Conservation (phyloP, 2,888 invertebrate genomes). For the Lomographa bimaculata region DNA sequence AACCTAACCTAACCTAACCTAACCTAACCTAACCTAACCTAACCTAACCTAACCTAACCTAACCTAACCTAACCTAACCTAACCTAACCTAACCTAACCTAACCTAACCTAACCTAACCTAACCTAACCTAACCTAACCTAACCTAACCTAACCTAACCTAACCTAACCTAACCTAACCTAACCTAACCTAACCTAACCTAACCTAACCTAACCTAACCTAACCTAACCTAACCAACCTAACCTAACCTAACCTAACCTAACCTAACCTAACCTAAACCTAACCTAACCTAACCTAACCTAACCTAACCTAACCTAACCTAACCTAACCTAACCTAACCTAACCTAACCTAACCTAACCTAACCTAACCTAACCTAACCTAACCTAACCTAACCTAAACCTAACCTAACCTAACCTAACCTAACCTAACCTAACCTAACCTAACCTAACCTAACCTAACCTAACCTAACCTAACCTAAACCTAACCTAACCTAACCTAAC, state of each 20-base stretch:
- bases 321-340: slow-evolving; percentile 27
- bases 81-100: slow-evolving; percentile 28
- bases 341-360: slow-evolving; percentile 23
- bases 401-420: slow-evolving; percentile 27
- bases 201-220: slow-evolving; percentile 10
- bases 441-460: neutral
- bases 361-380: slow-evolving; percentile 8
- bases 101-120: slow-evolving; percentile 16
- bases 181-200: slow-evolving; percentile 10
- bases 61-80: slow-evolving; percentile 25
- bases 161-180: slow-evolving; percentile 17
- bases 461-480: too few relatives aligned
- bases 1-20: slow-evolving; percentile 19
- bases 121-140: slow-evolving; percentile 10
- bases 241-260: too few relatives aligned
- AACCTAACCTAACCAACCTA: too few relatives aligned
- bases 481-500: neutral
- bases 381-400: too few relatives aligned
- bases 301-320: slow-evolving; percentile 19
- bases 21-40: slow-evolving; percentile 22
- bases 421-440: neutral
- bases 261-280: slow-evolving; percentile 15
- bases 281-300: slow-evolving; percentile 22
- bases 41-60: slow-evolving; percentile 21
- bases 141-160: slow-evolving; percentile 15